Base-by-base conservation (phyloP, 2,888 invertebrate species). In the Cylloceria caligata region DNA sequence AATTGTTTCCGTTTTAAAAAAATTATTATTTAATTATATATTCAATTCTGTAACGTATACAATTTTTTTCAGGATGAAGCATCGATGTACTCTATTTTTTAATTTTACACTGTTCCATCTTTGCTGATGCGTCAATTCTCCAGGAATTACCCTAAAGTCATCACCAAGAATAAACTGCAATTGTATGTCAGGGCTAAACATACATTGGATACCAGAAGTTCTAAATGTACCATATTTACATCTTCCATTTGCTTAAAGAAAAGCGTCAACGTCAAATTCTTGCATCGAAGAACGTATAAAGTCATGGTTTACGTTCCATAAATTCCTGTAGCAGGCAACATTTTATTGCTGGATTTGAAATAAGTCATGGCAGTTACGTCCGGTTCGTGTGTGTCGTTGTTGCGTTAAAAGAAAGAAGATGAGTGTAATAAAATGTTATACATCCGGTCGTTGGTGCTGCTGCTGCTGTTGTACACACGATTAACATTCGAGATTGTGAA, bases 381-480 rank as follows among this genome's bases (percentile, higher is more conserved):
- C n/a, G n/a, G n/a, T n/a, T n/a, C n/a, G 34, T 67, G 39, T 11
- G 42, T 52, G 52, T 52, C 24, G 52, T 52, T 52, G 52, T 30
- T 30, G 30, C 3, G 3, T 5, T 3, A 30, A 5, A 30, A 4
- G 30, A 30, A 30, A 30, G 30, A 30, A 30, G 47, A 47, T 3
- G 7, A 42, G 9, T 2, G 13, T 6, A 47, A 47, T 47, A 47
- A 27, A 55, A 55, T 55, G 55, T 27, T 27, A 13, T 27, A 55
- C 55, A 55, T 55, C 55, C 55, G 55, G 55, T 55, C 3, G 55
- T 27, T 55, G 55, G 11, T 55, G 52, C 27, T 13, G 52, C 16
- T 47, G 16, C 27, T 55, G 52, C 7, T 27, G 27, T n/a, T 24
- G 55, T 3, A 27, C 27, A 3, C 4, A 55, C 4, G 27, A 55